Percentiles rank a stretch among this genome's conserved stretches.
Evolutionary conservation across 1,140 invertebrate species (phyloP).

Genomic region (Pseudomyrmex concolor): DNA sequence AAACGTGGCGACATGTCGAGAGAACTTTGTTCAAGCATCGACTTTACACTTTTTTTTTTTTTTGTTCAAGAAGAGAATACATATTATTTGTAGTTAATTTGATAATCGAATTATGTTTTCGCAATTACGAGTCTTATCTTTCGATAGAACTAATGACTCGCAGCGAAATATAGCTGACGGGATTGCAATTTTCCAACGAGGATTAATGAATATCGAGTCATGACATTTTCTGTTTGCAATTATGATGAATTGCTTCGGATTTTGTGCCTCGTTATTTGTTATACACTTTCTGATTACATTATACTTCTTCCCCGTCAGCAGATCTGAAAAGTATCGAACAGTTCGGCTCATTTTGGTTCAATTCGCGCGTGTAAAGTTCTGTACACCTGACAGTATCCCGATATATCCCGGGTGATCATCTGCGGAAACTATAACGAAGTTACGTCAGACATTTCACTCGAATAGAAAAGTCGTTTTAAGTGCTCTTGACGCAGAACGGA

Average conservation of each 20-base stretch:
- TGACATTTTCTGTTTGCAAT: background rate
- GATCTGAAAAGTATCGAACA: background rate
- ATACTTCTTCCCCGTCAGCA: background rate
- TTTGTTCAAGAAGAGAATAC: background rate
- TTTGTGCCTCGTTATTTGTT: background rate
- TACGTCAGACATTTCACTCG: constrained; percentile 13
- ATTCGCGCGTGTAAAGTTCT: background rate
- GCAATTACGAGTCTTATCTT: background rate
- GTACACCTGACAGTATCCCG: background rate
- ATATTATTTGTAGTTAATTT: constrained; percentile 15
- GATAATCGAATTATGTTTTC: background rate
- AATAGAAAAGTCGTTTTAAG: constrained; percentile 12
- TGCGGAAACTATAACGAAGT: constrained; percentile 19
- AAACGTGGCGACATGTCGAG: too few species aligned
- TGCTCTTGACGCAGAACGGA: background rate
- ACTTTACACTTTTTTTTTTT: too few species aligned
- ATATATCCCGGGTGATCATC: background rate
- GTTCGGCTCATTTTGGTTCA: background rate
- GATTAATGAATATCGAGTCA: constrained; percentile 21
- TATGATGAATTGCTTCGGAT: background rate
- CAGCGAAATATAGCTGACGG: background rate
- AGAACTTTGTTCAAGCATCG: background rate
- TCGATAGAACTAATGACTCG: background rate
- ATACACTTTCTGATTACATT: background rate
- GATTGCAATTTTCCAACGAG: background rate